phyloP scores from a whole-genome alignment of 2,888 invertebrate genomes.

The Iphiclides podalirius region DNA sequence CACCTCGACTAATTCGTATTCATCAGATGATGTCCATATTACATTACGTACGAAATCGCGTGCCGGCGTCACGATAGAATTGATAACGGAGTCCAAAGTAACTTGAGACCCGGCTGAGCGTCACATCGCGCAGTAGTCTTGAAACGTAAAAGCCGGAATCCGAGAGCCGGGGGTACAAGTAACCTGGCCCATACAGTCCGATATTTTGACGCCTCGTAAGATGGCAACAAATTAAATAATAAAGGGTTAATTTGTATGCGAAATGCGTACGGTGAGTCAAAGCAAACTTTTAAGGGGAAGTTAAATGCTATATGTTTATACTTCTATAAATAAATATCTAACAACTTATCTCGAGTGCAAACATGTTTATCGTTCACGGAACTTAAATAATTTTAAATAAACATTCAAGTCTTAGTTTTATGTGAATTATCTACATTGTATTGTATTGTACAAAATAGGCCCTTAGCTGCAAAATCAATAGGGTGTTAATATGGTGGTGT shows the following conservation, averaged over 20 bases:
- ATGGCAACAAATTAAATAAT: slow-evolving; percentile 68
- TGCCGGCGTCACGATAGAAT: slow-evolving; percentile 54
- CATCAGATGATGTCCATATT: slow-evolving; percentile 66
- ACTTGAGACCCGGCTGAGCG: slow-evolving; percentile 33
- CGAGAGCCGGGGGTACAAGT: slow-evolving; percentile 29
- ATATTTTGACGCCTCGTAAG: slow-evolving; percentile 67
- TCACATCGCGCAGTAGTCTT: slow-evolving; percentile 11
- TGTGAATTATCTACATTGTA: background rate
- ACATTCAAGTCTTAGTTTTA: background rate
- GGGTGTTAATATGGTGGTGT: too few relatives aligned
- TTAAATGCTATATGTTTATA: slow-evolving; percentile 4
- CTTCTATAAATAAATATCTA: background rate
- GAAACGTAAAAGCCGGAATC: slow-evolving; percentile 18
- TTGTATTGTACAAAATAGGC: too few relatives aligned
- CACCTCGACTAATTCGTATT: slow-evolving; percentile 65
- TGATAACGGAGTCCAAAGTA: slow-evolving; percentile 53
- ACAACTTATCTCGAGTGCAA: slow-evolving; percentile 2
- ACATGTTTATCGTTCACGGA: slow-evolving; percentile 15
- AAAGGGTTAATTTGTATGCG: slow-evolving; percentile 63
- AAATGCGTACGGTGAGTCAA: slow-evolving; percentile 46
- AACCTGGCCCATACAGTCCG: slow-evolving; percentile 41
- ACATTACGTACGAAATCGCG: slow-evolving; percentile 69
- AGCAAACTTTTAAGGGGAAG: slow-evolving; percentile 35
- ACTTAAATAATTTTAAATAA: slow-evolving; percentile 9
- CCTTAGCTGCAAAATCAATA: too few relatives aligned